Evolutionary conservation across 2,888 invertebrate genomes (phyloP).

Genomic region (Amorpha juglandis): DNA sequence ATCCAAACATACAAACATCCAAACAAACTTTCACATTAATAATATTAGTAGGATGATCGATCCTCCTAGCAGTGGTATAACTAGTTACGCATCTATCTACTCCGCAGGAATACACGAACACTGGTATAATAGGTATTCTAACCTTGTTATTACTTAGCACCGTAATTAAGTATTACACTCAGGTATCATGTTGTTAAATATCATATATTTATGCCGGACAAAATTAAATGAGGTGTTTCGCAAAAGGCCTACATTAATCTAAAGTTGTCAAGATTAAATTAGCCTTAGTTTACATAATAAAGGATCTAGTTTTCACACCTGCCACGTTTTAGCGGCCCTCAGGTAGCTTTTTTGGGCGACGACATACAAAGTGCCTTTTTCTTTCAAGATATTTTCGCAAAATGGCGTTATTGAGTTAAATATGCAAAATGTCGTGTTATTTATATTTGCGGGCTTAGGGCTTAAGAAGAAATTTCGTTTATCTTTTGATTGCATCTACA

Average conservation of each 20-base stretch:
- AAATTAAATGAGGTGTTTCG: background rate
- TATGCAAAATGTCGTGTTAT: constrained; percentile 5
- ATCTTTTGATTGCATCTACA: background rate
- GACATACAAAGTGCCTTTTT: background rate
- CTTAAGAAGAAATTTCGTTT: background rate
- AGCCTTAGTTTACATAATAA: constrained; percentile 33
- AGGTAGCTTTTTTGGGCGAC: constrained; percentile 28
- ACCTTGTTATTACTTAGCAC: too few relatives aligned
- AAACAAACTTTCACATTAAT: too few relatives aligned
- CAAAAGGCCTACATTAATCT: background rate
- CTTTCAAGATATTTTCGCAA: constrained; percentile 1
- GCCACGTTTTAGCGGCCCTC: constrained; percentile 20
- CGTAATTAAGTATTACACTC: too few relatives aligned
- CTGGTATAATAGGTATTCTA: too few relatives aligned
- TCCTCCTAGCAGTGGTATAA: too few relatives aligned
- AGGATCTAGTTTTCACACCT: constrained; percentile 19
- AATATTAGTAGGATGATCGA: too few relatives aligned
- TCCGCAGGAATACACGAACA: too few relatives aligned
- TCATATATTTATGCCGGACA: too few relatives aligned
- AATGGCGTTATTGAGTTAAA: background rate
- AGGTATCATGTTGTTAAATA: too few relatives aligned
- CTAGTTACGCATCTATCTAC: too few relatives aligned
- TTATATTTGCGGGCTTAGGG: too few relatives aligned
- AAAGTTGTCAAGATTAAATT: constrained; percentile 33
- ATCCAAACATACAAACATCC: too few relatives aligned